Evolutionary conservation across 1,140 invertebrate species (phyloP).

Genomic region (Papilio machaon): DNA sequence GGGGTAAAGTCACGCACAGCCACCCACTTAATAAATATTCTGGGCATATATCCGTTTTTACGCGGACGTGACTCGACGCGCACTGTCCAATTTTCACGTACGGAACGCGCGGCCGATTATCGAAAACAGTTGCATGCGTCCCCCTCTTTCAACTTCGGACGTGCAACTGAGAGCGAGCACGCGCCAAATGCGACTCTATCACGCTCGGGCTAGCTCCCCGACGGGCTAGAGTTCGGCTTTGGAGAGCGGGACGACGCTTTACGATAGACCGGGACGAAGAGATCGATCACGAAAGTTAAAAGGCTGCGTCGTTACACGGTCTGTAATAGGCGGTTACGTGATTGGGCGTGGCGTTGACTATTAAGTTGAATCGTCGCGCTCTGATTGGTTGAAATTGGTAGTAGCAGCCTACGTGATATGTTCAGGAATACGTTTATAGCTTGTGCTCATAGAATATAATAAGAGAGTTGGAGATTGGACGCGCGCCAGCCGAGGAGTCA

Average conservation of each 20-base stretch:
- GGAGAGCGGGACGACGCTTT: constrained; percentile 58
- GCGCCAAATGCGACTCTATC: constrained; percentile 78
- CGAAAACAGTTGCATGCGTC: constrained; percentile 80
- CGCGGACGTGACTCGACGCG: constrained; percentile 77
- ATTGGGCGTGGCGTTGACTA: constrained; percentile 78
- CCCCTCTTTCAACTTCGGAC: constrained; percentile 77
- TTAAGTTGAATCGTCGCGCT: constrained; percentile 80
- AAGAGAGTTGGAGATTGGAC: constrained; percentile 78
- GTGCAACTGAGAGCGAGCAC: constrained; percentile 79
- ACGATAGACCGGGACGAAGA: constrained; percentile 49
- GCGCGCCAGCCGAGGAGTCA: constrained; percentile 66
- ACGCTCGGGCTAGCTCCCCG: constrained; percentile 64
- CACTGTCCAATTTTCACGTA: constrained; percentile 81
- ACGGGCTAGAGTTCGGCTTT: constrained; percentile 54
- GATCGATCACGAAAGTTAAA: constrained; percentile 76
- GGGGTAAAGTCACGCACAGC: constrained; percentile 80
- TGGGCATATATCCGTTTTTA: constrained; percentile 82
- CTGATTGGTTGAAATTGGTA: constrained; percentile 81
- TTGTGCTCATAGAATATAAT: constrained; percentile 80
- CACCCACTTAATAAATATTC: constrained; percentile 82
- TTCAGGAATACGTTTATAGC: constrained; percentile 81
- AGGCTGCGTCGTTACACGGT: constrained; percentile 79
- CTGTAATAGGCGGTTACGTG: constrained; percentile 82
- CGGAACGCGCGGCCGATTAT: constrained; percentile 80
- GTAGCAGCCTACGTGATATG: constrained; percentile 81